phyloP scores from a whole-genome alignment of 2,113 vertebrate genomes.

The Amblyornis subalaris region DNA sequence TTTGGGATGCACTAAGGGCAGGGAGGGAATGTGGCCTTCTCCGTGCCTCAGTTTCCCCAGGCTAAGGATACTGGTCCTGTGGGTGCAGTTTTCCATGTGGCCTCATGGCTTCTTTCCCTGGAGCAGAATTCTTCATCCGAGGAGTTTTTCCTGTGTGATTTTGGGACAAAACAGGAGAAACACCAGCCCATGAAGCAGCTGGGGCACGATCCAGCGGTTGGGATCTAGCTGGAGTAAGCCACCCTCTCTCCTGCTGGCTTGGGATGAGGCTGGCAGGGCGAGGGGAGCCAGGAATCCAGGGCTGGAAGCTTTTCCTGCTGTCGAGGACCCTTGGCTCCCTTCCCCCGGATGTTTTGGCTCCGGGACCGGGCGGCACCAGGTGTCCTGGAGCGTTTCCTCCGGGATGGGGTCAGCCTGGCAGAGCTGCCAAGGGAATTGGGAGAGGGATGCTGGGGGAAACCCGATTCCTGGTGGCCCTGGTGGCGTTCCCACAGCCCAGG shows the following conservation, averaged over 20 bases:
- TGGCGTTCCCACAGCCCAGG: neutral
- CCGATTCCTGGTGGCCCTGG: accelerated
- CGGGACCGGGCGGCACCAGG: neutral
- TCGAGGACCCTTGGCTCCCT: neutral
- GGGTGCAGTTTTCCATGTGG: accelerated
- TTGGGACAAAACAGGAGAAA: neutral
- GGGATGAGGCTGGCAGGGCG: neutral
- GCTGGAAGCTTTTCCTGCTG: neutral
- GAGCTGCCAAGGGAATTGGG: neutral
- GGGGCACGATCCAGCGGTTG: neutral
- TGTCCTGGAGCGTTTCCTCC: accelerated
- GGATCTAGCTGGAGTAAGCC: too few relatives aligned
- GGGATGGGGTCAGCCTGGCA: neutral
- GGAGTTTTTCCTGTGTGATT: neutral
- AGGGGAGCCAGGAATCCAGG: neutral
- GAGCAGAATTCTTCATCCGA: neutral
- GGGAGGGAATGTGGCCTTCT: neutral
- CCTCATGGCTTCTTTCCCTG: neutral
- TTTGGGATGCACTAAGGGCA: neutral
- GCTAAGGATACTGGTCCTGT: neutral
- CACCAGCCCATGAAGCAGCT: accelerated
- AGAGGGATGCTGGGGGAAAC: neutral
- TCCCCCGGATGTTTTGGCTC: neutral
- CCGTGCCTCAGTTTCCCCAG: neutral
- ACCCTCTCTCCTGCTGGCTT: neutral